These are phyloP conservation scores for Conus betulinus DNA, from an alignment of 1,140 invertebrate genomes.

Conservation along the genomic window DNA sequence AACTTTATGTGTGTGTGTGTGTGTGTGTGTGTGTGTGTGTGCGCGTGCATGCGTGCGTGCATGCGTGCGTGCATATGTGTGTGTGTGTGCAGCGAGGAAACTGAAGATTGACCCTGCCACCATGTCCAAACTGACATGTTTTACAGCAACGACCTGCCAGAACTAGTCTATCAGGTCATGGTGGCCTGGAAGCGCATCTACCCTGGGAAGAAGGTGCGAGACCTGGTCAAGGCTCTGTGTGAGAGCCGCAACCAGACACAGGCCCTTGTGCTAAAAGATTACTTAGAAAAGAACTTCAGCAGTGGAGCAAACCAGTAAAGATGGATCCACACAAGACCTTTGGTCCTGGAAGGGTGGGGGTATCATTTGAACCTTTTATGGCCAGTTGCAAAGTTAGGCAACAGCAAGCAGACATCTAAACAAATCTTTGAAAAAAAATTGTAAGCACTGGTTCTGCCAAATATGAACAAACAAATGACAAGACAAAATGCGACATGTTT, in stretches of 20 bases:
- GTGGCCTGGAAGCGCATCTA: neutral
- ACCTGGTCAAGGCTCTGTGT: neutral
- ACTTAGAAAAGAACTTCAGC: neutral
- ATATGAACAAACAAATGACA: too few species aligned
- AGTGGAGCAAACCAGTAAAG: too few species aligned
- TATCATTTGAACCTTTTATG: too few species aligned
- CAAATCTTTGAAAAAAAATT: too few species aligned
- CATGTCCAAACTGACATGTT: neutral
- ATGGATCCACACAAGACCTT: too few species aligned
- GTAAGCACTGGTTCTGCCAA: too few species aligned
- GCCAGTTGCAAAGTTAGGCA: too few species aligned
- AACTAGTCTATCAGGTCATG: neutral
- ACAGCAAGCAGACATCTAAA: too few species aligned
- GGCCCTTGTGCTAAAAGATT: neutral
- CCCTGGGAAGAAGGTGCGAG: neutral
- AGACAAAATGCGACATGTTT: too few species aligned
- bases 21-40: too few species aligned
- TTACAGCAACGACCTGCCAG: neutral
- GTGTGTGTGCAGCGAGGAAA: neutral
- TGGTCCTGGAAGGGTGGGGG: too few species aligned
- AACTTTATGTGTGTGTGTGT: too few species aligned
- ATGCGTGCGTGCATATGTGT: constrained; percentile 5
- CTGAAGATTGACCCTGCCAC: neutral
- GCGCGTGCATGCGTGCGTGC: neutral
- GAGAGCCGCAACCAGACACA: neutral